A percentile compares a stretch with the other conserved stretches of the same genome.
Evolutionary conservation across 92 coral and sea anemone species (phyloP).

Genomic region (Phenganax stokvisi): DNA sequence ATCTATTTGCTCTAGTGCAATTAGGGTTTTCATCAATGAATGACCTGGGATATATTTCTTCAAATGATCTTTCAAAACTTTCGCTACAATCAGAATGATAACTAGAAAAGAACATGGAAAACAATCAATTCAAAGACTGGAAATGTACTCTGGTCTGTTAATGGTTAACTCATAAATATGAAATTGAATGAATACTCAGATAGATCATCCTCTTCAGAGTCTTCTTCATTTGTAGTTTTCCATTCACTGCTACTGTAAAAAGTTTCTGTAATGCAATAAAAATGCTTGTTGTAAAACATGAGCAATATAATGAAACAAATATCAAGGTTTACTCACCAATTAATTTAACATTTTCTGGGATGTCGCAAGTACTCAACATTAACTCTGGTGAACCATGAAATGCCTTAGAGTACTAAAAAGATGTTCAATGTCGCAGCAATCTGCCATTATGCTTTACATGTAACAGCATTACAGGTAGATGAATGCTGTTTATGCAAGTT

Average conservation of each 20-base stretch:
- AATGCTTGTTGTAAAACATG: neutral
- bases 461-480: too few species aligned
- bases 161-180: neutral
- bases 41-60: neutral
- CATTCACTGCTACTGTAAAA: too few species aligned
- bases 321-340: conserved; percentile 11
- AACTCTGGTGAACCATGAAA: conserved; percentile 32
- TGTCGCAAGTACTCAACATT: conserved; percentile 20
- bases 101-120: neutral
- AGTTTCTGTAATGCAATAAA: neutral
- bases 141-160: neutral
- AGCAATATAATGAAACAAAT: too few species aligned
- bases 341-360: conserved; percentile 17
- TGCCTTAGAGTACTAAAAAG: conserved; percentile 24
- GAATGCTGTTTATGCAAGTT: neutral
- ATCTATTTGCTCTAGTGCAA: neutral
- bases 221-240: too few species aligned
- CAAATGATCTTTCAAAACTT: neutral
- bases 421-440: neutral
- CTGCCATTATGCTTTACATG: too few species aligned
- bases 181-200: neutral
- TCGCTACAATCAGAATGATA: neutral
- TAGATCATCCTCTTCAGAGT: too few species aligned
- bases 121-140: too few species aligned
- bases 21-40: too few species aligned